Evolutionary conservation across 2,113 vertebrate species (phyloP).

Genomic region (Zosterops lateralis): DNA sequence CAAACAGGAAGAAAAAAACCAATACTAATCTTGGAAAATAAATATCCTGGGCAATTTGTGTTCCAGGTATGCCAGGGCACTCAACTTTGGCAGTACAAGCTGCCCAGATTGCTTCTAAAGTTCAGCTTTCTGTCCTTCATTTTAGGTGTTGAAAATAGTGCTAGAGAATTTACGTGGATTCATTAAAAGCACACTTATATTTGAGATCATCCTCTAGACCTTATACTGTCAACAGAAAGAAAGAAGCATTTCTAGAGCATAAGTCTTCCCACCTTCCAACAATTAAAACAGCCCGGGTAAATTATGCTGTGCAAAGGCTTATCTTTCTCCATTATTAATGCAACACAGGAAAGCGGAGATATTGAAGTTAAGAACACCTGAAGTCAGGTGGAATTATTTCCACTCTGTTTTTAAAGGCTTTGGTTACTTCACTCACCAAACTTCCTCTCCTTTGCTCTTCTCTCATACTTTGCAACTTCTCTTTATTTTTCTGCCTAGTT

Average conservation of each 20-base stretch:
- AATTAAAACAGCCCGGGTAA: neutral
- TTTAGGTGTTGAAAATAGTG: neutral
- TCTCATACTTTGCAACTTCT: neutral
- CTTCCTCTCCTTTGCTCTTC: neutral
- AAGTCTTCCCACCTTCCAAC: neutral
- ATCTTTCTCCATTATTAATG: neutral
- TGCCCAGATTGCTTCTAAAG: neutral
- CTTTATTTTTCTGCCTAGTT: neutral
- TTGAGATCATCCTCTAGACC: neutral
- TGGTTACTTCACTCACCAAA: neutral
- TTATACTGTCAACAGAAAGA: neutral
- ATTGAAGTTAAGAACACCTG: neutral
- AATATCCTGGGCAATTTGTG: neutral
- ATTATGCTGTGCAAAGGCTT: neutral
- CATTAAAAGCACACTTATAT: neutral
- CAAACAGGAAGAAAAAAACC: neutral
- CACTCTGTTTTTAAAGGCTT: neutral
- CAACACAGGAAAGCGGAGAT: neutral
- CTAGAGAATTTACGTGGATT: neutral
- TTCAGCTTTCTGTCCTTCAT: neutral
- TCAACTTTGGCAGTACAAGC: neutral
- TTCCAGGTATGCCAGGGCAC: neutral
- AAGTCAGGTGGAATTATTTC: neutral
- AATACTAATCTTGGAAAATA: neutral
- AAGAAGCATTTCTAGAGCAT: neutral